phyloP scores from a whole-genome alignment of 2,888 invertebrate species.

The Drosophila niveifrons region DNA sequence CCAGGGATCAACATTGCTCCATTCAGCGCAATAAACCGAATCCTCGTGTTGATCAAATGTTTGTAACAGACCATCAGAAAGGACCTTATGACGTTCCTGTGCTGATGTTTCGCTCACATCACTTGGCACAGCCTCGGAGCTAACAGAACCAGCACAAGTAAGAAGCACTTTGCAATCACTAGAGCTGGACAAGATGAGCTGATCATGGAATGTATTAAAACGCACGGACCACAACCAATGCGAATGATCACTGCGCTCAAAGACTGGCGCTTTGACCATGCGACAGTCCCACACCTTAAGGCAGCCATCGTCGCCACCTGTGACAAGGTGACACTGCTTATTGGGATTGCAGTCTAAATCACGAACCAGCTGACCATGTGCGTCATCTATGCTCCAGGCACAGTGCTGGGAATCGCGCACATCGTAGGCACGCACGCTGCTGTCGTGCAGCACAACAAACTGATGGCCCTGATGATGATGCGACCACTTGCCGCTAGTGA shows the following conservation, averaged over 20 bases:
- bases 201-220: conserved; percentile 98
- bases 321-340: conserved; percentile 96
- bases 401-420: conserved; percentile 91
- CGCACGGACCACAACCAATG: conserved; percentile 98
- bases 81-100: conserved; percentile 73
- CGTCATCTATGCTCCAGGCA: conserved; percentile 93
- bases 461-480: conserved; percentile 91
- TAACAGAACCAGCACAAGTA: conserved; percentile 94
- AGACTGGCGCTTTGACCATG: conserved; percentile 91
- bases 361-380: conserved; percentile 94
- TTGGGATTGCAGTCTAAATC: conserved; percentile 99
- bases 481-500: conserved; percentile 96
- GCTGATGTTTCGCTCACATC: conserved; percentile 36
- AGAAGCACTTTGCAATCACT: conserved; percentile 97
- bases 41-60: conserved; percentile 98
- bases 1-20: conserved; percentile 99
- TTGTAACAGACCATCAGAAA: conserved; percentile 94
- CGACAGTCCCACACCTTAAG: conserved; percentile 98
- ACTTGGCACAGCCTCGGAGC: conserved; percentile 88
- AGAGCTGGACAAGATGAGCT: conserved; percentile 96
- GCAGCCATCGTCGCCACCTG: conserved; percentile 98
- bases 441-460: conserved; percentile 95
- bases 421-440: conserved; percentile 95
- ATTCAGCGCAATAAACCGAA: conserved; percentile 98
- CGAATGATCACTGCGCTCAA: conserved; percentile 93